Evolutionary conservation across 1,140 invertebrate genomes (phyloP).

Genomic region (Caenorhabditis latens): DNA sequence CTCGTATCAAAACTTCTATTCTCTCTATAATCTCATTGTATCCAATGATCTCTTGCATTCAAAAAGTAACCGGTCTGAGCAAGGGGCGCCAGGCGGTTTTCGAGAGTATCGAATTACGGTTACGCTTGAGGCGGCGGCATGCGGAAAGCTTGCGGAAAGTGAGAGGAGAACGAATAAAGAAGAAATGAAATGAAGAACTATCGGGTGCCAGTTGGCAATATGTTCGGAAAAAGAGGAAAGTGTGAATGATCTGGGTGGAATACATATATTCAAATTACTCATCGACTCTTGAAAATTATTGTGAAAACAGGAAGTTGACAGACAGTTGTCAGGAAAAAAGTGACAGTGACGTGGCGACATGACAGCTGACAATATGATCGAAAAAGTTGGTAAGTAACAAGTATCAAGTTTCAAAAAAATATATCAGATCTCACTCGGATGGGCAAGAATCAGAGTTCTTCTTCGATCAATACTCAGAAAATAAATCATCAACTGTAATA

Average conservation of each 20-base stretch:
- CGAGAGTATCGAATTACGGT: constrained; percentile 54
- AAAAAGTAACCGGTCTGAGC: constrained; percentile 39
- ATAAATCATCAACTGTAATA: no score
- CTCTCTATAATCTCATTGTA: not conserved
- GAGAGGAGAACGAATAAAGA: not conserved
- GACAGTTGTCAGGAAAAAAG: not conserved
- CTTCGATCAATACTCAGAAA: no score
- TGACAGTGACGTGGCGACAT: constrained; percentile 18
- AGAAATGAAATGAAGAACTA: not conserved
- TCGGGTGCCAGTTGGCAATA: not conserved
- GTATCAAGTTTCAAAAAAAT: constrained; percentile 10
- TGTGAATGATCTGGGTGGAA: not conserved
- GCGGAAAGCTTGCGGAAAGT: constrained; percentile 43
- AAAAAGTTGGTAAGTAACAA: not conserved
- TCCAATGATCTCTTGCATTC: not conserved
- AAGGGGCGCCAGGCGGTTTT: constrained; percentile 7
- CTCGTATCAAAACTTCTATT: constrained; percentile 32
- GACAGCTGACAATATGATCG: constrained; percentile 3
- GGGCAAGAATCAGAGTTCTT: no score
- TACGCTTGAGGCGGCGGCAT: constrained; percentile 18
- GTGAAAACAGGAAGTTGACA: not conserved
- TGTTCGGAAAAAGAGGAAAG: not conserved
- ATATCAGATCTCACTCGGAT: not conserved
- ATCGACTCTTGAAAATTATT: not conserved
- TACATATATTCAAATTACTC: no score